phyloP scores from a whole-genome alignment of 2,113 vertebrate genomes.

The Amazona guildingii region DNA sequence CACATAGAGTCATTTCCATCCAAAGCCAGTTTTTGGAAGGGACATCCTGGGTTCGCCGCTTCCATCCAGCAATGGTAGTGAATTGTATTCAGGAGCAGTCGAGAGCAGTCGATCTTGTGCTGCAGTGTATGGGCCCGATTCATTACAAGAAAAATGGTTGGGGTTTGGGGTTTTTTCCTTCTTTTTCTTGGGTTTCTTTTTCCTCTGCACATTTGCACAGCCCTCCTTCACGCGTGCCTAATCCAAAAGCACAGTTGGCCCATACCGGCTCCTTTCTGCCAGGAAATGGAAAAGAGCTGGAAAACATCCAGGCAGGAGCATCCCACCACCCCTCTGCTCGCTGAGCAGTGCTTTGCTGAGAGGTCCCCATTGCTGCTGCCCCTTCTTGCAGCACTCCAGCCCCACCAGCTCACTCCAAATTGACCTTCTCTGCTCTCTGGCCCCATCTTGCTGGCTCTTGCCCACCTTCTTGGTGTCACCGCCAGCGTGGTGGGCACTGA shows the following conservation, averaged over 20 bases:
- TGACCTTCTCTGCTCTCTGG: background rate
- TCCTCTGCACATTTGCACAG: background rate
- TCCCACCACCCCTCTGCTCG: background rate
- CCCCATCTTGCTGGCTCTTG: background rate
- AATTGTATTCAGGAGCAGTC: constrained; percentile 71
- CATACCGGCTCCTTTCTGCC: background rate
- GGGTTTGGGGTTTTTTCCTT: background rate
- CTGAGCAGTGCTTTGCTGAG: background rate
- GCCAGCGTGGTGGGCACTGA: background rate
- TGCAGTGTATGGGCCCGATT: constrained; percentile 49
- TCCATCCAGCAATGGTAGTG: constrained; percentile 77
- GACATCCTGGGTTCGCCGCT: constrained; percentile 69
- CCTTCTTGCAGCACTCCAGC: background rate
- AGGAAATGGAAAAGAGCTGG: background rate
- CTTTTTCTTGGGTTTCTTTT: background rate
- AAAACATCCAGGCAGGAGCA: rapidly evolving
- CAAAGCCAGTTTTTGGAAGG: constrained; percentile 31
- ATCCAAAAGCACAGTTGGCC: background rate
- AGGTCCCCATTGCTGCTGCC: background rate
- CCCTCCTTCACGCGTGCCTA: background rate
- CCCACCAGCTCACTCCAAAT: background rate
- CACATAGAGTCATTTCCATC: constrained; percentile 70
- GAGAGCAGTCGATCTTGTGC: background rate
- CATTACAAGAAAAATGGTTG: constrained; percentile 56
- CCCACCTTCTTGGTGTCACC: background rate